Percentiles rank a stretch among this genome's conserved stretches.
Conservation (phyloP, 2,797 vertebrate genomes). For the Poecilia wingei region DNA sequence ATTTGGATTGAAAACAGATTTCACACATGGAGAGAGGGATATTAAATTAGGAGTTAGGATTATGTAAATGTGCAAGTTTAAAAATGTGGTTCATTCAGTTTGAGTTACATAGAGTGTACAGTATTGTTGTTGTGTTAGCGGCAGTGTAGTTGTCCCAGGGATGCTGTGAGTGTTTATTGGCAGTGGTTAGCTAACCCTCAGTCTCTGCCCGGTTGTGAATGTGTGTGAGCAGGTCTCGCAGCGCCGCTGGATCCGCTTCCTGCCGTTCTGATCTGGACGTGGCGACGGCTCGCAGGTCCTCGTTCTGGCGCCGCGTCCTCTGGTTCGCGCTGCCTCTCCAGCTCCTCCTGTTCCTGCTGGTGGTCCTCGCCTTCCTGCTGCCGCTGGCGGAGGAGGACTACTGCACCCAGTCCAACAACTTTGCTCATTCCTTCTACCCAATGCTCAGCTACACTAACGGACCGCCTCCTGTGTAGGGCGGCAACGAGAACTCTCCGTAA, state of each 20-base stretch:
- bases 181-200: constrained; percentile 27
- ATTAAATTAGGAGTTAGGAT: constrained; percentile 23
- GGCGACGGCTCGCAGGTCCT: constrained; percentile 9
- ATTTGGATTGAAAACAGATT: constrained; percentile 65
- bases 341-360: constrained; percentile 87
- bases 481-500: constrained; percentile 4
- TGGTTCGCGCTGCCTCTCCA: constrained; percentile 92
- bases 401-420: constrained; percentile 92
- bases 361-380: constrained; percentile 89
- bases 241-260: constrained; percentile 94
- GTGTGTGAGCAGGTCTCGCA: constrained; percentile 79
- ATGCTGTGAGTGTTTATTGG: not conserved
- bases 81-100: not conserved
- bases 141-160: constrained; percentile 18
- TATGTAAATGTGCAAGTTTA: constrained; percentile 29
- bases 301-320: constrained; percentile 88
- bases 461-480: constrained; percentile 89
- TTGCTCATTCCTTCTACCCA: constrained; percentile 93
- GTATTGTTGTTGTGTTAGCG: constrained; percentile 1
- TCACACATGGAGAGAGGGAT: constrained; percentile 4
- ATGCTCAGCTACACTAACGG: constrained; percentile 96
- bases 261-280: constrained; percentile 89
- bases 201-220: constrained; percentile 46
- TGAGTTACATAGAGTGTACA: not conserved
- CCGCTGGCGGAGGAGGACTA: constrained; percentile 91